Percentiles rank a stretch among this genome's conserved stretches.
Conservation (phyloP, 1,140 invertebrate species). For the Cheumatopsyche charites region DNA sequence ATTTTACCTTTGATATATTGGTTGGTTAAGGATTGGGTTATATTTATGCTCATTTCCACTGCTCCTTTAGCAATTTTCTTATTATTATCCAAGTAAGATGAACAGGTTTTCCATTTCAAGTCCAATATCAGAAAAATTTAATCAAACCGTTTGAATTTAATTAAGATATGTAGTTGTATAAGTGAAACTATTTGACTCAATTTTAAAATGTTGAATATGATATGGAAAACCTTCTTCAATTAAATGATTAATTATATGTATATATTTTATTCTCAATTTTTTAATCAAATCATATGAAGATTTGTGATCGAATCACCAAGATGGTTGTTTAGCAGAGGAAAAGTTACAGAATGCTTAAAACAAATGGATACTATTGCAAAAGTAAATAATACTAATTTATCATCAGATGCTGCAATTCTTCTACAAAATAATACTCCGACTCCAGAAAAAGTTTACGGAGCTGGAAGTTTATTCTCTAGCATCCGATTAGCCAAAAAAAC, state of each 20-base stretch:
- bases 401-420: constrained; percentile 52
- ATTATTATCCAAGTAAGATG: constrained; percentile 53
- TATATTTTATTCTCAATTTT: not conserved
- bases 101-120: too few relatives aligned
- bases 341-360: constrained; percentile 63
- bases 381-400: constrained; percentile 65
- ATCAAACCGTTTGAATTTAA: too few relatives aligned
- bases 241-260: too few relatives aligned
- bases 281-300: constrained; percentile 50
- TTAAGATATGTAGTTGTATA: too few relatives aligned
- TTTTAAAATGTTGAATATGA: too few relatives aligned
- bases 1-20: constrained; percentile 65
- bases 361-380: constrained; percentile 67
- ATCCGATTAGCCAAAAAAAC: constrained; percentile 65
- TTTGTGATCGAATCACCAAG: constrained; percentile 67
- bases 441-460: constrained; percentile 57
- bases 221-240: too few relatives aligned
- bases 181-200: too few relatives aligned
- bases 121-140: too few relatives aligned
- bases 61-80: constrained; percentile 55
- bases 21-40: constrained; percentile 63
- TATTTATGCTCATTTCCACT: constrained; percentile 61
- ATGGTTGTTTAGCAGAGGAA: constrained; percentile 69
- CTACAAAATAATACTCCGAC: constrained; percentile 49
- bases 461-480: constrained; percentile 65